A percentile compares a stretch with the other conserved stretches of the same genome.
These are phyloP conservation scores for Paracyclopina nana DNA, from an alignment of 1,140 invertebrate genomes.

Conservation along the genomic window DNA sequence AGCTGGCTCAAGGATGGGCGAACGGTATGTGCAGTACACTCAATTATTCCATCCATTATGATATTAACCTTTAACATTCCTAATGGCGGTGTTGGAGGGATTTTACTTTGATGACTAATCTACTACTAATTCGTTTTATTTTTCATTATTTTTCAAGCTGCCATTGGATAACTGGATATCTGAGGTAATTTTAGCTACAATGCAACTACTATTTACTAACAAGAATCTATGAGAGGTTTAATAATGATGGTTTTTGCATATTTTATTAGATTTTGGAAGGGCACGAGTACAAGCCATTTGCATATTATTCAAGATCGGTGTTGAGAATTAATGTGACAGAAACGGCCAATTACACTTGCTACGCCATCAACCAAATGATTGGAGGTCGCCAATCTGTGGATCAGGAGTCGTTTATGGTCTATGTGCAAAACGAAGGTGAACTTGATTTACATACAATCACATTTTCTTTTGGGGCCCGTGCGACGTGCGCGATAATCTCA, in stretches of 20 bases:
- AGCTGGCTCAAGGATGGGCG: slow-evolving; percentile 60
- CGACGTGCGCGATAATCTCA: neutral
- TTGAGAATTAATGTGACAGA: slow-evolving; percentile 24
- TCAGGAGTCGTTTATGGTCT: slow-evolving; percentile 11
- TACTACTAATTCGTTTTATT: neutral
- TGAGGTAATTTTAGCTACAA: neutral
- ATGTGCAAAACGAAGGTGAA: neutral
- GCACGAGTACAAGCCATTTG: slow-evolving; percentile 18
- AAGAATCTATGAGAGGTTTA: neutral
- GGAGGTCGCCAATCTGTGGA: slow-evolving; percentile 16
- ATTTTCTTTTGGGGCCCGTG: too few relatives aligned
- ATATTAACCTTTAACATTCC: neutral
- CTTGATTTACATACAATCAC: too few relatives aligned
- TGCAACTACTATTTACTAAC: neutral
- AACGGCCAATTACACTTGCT: slow-evolving; percentile 24
- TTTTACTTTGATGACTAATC: neutral
- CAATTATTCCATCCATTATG: neutral
- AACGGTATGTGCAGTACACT: slow-evolving; percentile 30
- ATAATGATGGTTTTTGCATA: neutral
- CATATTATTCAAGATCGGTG: slow-evolving; percentile 21
- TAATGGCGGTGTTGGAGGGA: neutral
- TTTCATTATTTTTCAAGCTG: slow-evolving; percentile 5
- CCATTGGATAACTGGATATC: neutral
- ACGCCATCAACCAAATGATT: slow-evolving; percentile 22
- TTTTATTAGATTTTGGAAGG: slow-evolving; percentile 19